Evolutionary conservation across 2,888 invertebrate genomes (phyloP).

Genomic region (Cecidostiba fungosa): DNA sequence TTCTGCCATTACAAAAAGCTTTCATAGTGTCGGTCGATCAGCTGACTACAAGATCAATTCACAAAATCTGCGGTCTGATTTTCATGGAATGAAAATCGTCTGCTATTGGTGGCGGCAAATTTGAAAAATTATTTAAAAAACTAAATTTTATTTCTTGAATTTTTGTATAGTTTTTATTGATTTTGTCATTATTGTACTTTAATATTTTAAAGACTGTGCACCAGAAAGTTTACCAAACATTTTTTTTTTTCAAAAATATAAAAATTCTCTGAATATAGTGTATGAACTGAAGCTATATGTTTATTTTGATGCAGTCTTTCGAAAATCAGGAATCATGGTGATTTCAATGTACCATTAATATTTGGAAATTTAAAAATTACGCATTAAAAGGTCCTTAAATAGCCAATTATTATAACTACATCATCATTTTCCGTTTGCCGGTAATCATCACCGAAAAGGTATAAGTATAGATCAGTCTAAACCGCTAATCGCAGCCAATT

Average conservation of each 20-base stretch:
- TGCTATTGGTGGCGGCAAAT: conserved; percentile 4
- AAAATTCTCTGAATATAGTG: not conserved
- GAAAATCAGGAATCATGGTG: not conserved
- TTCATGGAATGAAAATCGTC: not conserved
- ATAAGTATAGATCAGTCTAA: not conserved
- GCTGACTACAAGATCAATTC: conserved; percentile 63
- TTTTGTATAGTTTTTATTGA: not conserved
- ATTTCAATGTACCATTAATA: not conserved
- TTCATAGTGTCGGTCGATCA: conserved; percentile 41
- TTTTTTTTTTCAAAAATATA: not conserved
- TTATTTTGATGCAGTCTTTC: not conserved
- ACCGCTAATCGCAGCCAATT: not conserved
- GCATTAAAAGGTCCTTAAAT: not conserved
- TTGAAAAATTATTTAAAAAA: not conserved
- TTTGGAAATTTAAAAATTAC: not conserved
- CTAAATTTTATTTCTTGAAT: not conserved
- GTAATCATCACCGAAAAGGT: not conserved
- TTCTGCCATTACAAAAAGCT: conserved; percentile 66
- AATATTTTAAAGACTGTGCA: not conserved
- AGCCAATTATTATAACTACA: not conserved
- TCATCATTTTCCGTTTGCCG: not conserved
- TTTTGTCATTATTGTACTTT: not conserved
- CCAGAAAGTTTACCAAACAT: no score
- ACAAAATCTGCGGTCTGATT: not conserved
- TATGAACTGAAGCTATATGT: not conserved